phyloP scores from a whole-genome alignment of 2,113 vertebrate genomes.

The Capreolus pygargus region DNA sequence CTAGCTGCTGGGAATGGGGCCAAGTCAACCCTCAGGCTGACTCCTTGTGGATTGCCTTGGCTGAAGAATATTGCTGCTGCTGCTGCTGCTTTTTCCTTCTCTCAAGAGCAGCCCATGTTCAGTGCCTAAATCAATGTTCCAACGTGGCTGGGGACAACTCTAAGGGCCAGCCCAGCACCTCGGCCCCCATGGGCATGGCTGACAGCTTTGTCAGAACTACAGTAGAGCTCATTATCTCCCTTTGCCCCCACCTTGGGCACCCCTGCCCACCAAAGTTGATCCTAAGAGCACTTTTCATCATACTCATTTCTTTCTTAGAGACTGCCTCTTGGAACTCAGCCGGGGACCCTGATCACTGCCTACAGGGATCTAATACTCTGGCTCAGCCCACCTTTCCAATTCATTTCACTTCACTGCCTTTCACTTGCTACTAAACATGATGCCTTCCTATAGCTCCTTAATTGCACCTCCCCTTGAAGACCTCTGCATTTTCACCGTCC shows the following conservation, averaged over 20 bases:
- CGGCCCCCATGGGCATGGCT: fast-evolving
- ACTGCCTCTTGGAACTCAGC: background rate
- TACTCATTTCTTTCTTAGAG: background rate
- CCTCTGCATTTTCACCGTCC: background rate
- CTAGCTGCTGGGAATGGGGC: background rate
- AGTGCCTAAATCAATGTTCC: background rate
- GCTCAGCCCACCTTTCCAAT: background rate
- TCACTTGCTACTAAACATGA: background rate
- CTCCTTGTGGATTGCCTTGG: background rate
- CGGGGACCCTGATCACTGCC: background rate
- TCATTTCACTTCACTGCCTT: background rate
- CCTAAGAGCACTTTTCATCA: background rate
- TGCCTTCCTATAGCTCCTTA: background rate
- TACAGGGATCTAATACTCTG: background rate
- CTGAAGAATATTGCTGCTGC: background rate
- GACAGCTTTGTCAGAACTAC: background rate
- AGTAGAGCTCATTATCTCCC: background rate
- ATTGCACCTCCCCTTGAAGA: background rate
- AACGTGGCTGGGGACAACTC: background rate
- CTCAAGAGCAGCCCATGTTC: background rate
- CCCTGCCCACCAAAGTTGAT: background rate
- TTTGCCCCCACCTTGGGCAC: background rate
- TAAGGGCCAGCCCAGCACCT: background rate
- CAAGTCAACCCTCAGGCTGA: background rate
- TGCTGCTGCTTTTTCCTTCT: background rate